Percentiles rank a stretch among this genome's conserved stretches.
Evolutionary conservation across 2,797 vertebrate species (phyloP).

Genomic region (Carduelis carduelis): DNA sequence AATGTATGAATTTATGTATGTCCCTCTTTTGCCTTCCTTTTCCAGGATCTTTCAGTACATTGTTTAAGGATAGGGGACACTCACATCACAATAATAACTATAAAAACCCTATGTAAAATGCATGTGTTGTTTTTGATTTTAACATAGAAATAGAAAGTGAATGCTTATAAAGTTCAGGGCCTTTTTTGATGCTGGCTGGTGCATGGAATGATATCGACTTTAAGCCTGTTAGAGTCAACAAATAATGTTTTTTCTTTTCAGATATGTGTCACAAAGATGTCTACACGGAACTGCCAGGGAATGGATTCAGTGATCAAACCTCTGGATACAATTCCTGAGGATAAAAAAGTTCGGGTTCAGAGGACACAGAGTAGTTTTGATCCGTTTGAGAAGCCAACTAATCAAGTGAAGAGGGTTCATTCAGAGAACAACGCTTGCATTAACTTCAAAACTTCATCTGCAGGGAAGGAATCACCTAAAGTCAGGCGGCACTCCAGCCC

Average conservation of each 20-base stretch:
- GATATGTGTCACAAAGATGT: constrained; percentile 99
- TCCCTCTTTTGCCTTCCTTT: not conserved
- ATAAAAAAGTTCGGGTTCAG: constrained; percentile 94
- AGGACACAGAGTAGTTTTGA: constrained; percentile 95
- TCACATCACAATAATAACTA: no score
- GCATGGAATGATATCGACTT: not conserved
- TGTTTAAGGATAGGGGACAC: not conserved
- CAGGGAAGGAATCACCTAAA: constrained; percentile 89
- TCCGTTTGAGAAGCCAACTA: constrained; percentile 90
- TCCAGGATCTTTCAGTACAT: not conserved
- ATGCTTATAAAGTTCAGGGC: not conserved
- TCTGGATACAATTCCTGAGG: constrained; percentile 95
- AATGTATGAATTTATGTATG: not conserved
- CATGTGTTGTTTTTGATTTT: not conserved
- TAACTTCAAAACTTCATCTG: constrained; percentile 85
- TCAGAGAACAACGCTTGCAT: constrained; percentile 98
- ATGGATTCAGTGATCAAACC: constrained; percentile 94
- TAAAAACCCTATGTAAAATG: not conserved
- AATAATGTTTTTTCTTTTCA: constrained; percentile 63
- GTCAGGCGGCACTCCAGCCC: constrained; percentile 92
- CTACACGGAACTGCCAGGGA: constrained; percentile 96
- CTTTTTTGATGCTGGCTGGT: not conserved
- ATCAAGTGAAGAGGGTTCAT: constrained; percentile 95
- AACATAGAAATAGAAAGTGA: not conserved
- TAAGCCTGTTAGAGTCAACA: not conserved